phyloP scores from a whole-genome alignment of 2,113 vertebrate species.

The Pheucticus melanocephalus region DNA sequence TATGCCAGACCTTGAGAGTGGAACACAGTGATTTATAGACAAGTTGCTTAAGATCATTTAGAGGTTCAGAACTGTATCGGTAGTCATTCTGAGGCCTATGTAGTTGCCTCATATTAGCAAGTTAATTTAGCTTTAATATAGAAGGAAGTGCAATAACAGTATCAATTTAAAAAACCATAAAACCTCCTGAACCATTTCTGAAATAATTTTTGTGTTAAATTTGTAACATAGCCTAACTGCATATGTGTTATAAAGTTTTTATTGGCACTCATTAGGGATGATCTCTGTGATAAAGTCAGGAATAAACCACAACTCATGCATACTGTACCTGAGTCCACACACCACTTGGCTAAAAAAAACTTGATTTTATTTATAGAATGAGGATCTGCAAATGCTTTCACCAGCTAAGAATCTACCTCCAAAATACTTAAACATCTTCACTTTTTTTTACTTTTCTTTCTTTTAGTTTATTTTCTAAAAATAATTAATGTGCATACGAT shows the following conservation, averaged over 20 bases:
- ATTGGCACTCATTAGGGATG: neutral
- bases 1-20: neutral
- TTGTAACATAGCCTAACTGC: neutral
- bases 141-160: neutral
- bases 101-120: neutral
- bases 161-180: constrained; percentile 45
- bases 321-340: neutral
- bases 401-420: neutral
- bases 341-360: neutral
- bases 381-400: neutral
- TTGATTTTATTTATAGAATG: neutral
- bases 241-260: neutral
- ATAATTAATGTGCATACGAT: neutral
- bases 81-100: neutral
- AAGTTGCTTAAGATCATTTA: constrained; percentile 5
- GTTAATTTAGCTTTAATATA: constrained; percentile 36
- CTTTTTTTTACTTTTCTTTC: neutral
- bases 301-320: neutral
- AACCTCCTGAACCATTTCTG: constrained; percentile 14
- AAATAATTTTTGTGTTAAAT: neutral
- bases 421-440: neutral
- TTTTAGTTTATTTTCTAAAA: neutral
- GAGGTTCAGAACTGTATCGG: neutral
- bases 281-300: neutral
- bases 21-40: constrained; percentile 2